Evolutionary conservation across 2,888 invertebrate species (phyloP).

Genomic region (Buathra laborator): DNA sequence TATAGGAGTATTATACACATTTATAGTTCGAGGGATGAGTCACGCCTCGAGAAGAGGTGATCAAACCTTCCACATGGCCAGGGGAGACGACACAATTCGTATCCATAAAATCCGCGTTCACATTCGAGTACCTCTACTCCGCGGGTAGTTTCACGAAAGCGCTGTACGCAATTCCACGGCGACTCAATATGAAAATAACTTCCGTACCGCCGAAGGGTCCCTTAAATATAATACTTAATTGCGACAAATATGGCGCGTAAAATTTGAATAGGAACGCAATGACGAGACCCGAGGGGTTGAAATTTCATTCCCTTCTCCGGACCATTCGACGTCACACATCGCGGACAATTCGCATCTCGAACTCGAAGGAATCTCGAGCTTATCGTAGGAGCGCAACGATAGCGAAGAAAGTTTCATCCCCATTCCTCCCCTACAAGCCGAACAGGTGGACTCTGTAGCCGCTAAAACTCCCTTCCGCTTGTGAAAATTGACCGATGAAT

Average conservation of each 20-base stretch:
- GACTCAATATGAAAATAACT: conserved; percentile 80
- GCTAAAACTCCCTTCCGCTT: not conserved
- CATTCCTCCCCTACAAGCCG: not conserved
- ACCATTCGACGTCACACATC: not conserved
- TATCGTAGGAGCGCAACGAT: not conserved
- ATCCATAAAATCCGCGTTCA: conserved; percentile 75
- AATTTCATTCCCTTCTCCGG: conserved; percentile 13
- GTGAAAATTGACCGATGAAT: conserved; percentile 57
- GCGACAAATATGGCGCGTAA: conserved; percentile 83
- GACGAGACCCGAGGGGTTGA: conserved; percentile 69
- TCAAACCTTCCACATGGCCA: conserved; percentile 39
- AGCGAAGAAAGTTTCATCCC: not conserved
- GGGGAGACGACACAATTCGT: conserved; percentile 65
- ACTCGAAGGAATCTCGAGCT: conserved; percentile 3
- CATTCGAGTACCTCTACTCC: conserved; percentile 73
- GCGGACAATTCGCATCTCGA: not conserved
- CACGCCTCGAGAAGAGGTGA: conserved; percentile 66
- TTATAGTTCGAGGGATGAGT: conserved; percentile 71
- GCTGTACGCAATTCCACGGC: conserved; percentile 63
- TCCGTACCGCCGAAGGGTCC: conserved; percentile 74
- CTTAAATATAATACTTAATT: conserved; percentile 82
- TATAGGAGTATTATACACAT: not conserved
- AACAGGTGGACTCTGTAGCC: conserved; percentile 15
- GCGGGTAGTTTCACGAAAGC: conserved; percentile 43
- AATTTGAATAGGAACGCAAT: conserved; percentile 83